These are phyloP conservation scores for Okamejei kenojei DNA, from an alignment of 2,797 vertebrate genomes.

Conservation along the genomic window DNA sequence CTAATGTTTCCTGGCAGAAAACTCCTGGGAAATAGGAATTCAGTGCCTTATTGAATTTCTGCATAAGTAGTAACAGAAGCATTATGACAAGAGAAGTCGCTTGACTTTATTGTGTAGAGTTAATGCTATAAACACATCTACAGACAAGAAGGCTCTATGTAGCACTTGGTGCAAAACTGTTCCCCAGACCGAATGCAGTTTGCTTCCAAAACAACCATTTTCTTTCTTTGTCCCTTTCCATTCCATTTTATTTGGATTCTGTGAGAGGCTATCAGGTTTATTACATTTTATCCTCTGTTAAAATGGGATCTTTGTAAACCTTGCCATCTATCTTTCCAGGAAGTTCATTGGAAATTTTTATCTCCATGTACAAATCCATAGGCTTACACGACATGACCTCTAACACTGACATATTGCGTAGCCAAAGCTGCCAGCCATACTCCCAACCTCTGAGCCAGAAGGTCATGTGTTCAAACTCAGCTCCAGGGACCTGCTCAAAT, in stretches of 20 bases:
- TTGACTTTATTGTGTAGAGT: not conserved
- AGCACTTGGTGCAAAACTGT: not conserved
- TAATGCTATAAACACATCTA: not conserved
- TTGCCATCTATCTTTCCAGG: no score
- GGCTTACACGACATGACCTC: not conserved
- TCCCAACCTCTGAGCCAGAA: not conserved
- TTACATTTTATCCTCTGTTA: not conserved
- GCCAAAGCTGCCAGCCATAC: not conserved
- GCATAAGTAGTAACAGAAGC: not conserved
- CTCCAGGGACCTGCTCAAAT: not conserved
- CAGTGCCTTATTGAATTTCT: conserved; percentile 5
- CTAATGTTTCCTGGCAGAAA: conserved; percentile 31
- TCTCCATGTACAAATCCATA: not conserved
- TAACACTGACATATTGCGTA: not conserved
- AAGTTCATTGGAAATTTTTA: not conserved
- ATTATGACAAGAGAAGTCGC: not conserved
- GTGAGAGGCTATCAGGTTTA: not conserved
- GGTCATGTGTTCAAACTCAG: not conserved
- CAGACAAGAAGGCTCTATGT: no score
- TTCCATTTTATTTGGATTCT: not conserved
- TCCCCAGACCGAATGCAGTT: not conserved
- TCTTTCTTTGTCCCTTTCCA: not conserved
- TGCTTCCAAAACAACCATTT: not conserved
- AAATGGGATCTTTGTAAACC: not conserved
- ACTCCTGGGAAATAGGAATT: conserved; percentile 3